Percentiles rank a stretch among this genome's conserved stretches.
Conservation (phyloP, 1,140 invertebrate genomes). For the Phymastichus coffea region DNA sequence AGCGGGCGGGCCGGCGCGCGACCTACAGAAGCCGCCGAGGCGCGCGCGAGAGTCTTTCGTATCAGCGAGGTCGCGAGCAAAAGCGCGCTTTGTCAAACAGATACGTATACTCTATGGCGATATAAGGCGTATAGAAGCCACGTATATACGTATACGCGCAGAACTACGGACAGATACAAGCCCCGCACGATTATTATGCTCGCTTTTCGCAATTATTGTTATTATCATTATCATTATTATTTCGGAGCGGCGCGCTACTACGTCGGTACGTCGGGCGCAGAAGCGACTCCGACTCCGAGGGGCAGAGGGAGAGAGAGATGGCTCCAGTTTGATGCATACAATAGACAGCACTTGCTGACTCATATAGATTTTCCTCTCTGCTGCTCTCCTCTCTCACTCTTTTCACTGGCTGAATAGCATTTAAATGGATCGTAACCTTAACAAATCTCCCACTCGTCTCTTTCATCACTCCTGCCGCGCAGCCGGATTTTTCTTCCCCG, state of each 20-base stretch:
- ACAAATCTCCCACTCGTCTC: not conserved
- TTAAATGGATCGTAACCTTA: constrained; percentile 7
- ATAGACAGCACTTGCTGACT: not conserved
- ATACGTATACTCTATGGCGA: no score
- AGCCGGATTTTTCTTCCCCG: not conserved
- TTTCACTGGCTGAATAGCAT: not conserved
- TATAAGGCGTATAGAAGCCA: no score
- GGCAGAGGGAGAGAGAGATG: no score
- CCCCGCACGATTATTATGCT: constrained; percentile 4
- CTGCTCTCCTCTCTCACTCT: not conserved
- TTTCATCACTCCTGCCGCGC: not conserved
- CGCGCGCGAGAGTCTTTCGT: constrained; percentile 18
- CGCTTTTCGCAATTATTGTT: constrained; percentile 37
- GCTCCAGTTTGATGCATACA: constrained; percentile 4
- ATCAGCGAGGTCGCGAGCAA: constrained; percentile 30
- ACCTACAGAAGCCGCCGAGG: constrained; percentile 7
- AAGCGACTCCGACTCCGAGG: no score
- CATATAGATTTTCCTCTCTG: constrained; percentile 22
- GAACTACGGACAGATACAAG: no score
- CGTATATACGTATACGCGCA: no score
- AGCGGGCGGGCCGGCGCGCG: constrained; percentile 1
- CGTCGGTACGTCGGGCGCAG: constrained; percentile 19
- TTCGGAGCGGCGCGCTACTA: no score
- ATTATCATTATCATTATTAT: constrained; percentile 13
- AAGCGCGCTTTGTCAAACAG: constrained; percentile 32